A percentile compares a stretch with the other conserved stretches of the same genome.
Conservation (phyloP, 2,888 invertebrate genomes). For the Erannis defoliaria region DNA sequence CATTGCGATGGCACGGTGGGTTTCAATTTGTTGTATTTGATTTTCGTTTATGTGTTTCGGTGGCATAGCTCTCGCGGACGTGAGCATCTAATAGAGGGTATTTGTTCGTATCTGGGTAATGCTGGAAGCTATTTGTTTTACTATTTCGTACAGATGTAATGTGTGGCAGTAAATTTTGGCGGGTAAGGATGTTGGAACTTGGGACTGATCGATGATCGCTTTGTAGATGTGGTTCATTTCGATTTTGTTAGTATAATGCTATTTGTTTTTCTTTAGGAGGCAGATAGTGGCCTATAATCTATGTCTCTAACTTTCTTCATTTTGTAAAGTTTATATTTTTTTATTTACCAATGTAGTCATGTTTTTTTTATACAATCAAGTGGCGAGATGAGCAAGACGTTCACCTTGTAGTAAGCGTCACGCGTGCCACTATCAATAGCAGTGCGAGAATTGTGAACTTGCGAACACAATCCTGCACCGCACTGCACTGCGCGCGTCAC, state of each 20-base stretch:
- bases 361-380: too few species aligned
- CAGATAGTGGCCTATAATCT: not conserved
- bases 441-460: too few species aligned
- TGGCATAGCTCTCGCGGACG: slow-evolving; percentile 32
- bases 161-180: slow-evolving; percentile 25
- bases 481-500: too few species aligned
- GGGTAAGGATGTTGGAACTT: not conserved
- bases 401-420: too few species aligned
- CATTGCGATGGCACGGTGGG: slow-evolving; percentile 54
- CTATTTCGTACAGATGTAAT: slow-evolving; percentile 27
- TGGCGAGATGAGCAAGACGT: too few species aligned
- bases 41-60: slow-evolving; percentile 63
- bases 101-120: slow-evolving; percentile 27
- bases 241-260: not conserved
- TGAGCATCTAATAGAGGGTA: slow-evolving; percentile 35
- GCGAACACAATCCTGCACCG: too few species aligned
- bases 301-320: too few species aligned
- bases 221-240: not conserved
- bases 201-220: slow-evolving; percentile 6
- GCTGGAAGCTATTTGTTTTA: slow-evolving; percentile 33
- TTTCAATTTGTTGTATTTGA: slow-evolving; percentile 76
- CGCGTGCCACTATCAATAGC: too few species aligned
- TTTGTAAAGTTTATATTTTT: too few species aligned
- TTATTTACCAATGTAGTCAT: too few species aligned
- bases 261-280: not conserved